Evolutionary conservation across 2,113 vertebrate species (phyloP), one percentile per base, ranked within the genome.

Genomic region (Cyprinodon variegatus): DNA sequence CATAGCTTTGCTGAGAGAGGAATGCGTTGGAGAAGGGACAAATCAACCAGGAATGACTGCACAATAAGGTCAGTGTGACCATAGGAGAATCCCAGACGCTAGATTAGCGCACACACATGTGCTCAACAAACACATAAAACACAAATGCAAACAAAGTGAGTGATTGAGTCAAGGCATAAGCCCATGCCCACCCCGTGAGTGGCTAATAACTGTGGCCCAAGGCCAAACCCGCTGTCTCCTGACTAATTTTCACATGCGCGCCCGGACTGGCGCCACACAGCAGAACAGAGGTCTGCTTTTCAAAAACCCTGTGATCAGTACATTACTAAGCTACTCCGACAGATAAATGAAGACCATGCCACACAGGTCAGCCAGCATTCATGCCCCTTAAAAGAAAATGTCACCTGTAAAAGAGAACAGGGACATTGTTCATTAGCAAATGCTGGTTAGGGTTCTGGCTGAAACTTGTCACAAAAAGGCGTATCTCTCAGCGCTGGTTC

Each of bases 141-240:
- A 75, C 82, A 87, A 84, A 84, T 72, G 83, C 91, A 82, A 83
- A 88, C 87, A 88, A 76, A 78, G 85, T 70, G 22, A 89, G 83
- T 79, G 88, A 91, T 86, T 90, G 88, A 92, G 82, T 90, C 75
- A 65, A 86, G 79, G 82, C 80, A 75, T 76, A 81, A 87, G 86
- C 91, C 88, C 83, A 70, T 89, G 88, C 81, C 86, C 87, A 86
- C 89, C 92, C 91, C 90, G 77, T 85, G 84, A 92, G 93, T 92
- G 90, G 89, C 85, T 91, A 86, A 90, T 93, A 93, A 91, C 75
- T 68, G 68, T 92, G 95, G 95, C 92, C 7, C 37, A 46, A 57
- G 0, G 91, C 95, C 96, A 94, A 96, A 96, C 94, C 95, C 94
- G 94, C 95, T 89, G 94, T 95, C 95, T 95, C 94, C 86, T 72